Evolutionary conservation across 35 echinoderm and acorn worm genomes (phyloP), one percentile per base, ranked within the genome.

Genomic region (Strongylocentrotus purpuratus): DNA sequence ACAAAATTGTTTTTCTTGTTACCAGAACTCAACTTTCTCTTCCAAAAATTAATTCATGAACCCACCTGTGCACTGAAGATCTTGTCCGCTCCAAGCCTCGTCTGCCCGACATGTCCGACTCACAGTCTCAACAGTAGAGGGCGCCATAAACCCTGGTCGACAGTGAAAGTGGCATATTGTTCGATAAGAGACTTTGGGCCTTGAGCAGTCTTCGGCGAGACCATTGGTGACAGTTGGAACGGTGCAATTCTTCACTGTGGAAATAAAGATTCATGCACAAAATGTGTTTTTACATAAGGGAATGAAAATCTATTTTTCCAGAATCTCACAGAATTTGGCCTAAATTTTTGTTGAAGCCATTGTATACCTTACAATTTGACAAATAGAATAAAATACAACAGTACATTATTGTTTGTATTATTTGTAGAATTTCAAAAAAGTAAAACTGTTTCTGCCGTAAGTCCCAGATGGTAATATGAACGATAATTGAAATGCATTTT

Each of bases 231-330:
- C 48, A 46, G 87, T 11, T 31, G 87, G 95, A 58, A 91, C 48
- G 3, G 87, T 48, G 86, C 95, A 95, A 11, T 88, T 95, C 20
- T 95, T 95, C 60, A 92, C 95, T 95, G 87, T 50, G 31, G 28
- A 89, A 18, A 89, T 45, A 20, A 45, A 45, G 32, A 87, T 35
- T 32, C n/a, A 87, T 9, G 86, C n/a, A 89, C 18, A 89, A 46
- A 1, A 45, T 33, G 32, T 33, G 25, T 14, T 46, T 89, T 89
- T 32, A 22, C 87, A 88, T 88, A 33, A 88, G 0, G 28, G 70
- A 85, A 85, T 41, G 35, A 41, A 41, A 13, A 13, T 2, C 6
- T 7, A 50, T 2, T 50, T 10, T 50, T 13, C 48, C 48, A 50
- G 48, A 50, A 2, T 13, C 48, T 3, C 8, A 50, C 12, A 13